Conservation (phyloP, 2,113 vertebrate species). For the Hippocampus zosterae region DNA sequence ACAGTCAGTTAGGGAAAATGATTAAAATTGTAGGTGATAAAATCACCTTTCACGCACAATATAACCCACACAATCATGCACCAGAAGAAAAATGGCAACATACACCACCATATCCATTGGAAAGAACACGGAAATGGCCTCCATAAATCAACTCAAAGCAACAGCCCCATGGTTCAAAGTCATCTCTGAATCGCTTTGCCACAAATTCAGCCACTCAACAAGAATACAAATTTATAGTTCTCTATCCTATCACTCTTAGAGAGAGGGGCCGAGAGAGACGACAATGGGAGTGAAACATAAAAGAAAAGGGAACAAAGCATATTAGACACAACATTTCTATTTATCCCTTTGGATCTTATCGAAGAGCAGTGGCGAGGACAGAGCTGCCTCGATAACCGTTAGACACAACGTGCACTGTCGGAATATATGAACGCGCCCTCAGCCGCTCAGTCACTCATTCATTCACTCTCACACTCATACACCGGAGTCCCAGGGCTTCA, state of each 20-base stretch:
- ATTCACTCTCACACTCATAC: constrained; percentile 7
- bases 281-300: background rate
- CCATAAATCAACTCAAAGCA: constrained; percentile 52
- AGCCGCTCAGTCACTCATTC: constrained; percentile 5
- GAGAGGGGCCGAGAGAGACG: background rate
- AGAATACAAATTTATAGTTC: constrained; percentile 53
- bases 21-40: constrained; percentile 30
- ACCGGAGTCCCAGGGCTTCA: constrained; percentile 33
- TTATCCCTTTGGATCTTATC: constrained; percentile 30
- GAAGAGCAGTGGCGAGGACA: background rate
- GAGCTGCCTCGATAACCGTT: constrained; percentile 9
- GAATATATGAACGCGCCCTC: constrained; percentile 24
- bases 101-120: constrained; percentile 1
- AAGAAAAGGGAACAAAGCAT: background rate
- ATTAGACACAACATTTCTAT: constrained; percentile 23
- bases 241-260: constrained; percentile 37
- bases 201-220: constrained; percentile 38
- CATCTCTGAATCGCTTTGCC: constrained; percentile 61
- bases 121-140: constrained; percentile 16
- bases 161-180: constrained; percentile 62
- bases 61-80: background rate
- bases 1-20: constrained; percentile 26
- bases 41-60: background rate
- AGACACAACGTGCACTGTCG: constrained; percentile 20
- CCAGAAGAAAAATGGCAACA: constrained; percentile 1